phyloP scores from a whole-genome alignment of 2,888 invertebrate genomes.

The Tanytarsus gracilentus region DNA sequence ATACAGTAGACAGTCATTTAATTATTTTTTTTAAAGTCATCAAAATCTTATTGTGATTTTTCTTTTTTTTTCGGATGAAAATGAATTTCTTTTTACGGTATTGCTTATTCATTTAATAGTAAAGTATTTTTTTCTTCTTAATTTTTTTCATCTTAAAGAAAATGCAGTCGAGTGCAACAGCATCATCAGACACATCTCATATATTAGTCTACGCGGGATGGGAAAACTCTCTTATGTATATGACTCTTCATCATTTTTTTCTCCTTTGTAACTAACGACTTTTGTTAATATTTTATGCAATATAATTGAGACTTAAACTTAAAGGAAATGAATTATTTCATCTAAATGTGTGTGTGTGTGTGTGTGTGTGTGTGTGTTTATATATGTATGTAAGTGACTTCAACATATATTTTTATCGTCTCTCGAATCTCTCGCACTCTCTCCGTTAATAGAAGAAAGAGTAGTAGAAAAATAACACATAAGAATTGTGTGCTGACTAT shows the following conservation, averaged over 20 bases:
- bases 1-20: slow-evolving; percentile 5
- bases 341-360: too few species aligned
- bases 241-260: background rate
- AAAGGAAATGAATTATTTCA: background rate
- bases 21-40: background rate
- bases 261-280: background rate
- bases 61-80: slow-evolving; percentile 10
- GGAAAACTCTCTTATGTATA: slow-evolving; percentile 1
- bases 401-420: too few species aligned
- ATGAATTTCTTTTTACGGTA: slow-evolving; percentile 21
- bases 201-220: background rate
- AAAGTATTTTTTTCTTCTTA: slow-evolving; percentile 16
- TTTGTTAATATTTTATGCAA: background rate
- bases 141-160: slow-evolving; percentile 15
- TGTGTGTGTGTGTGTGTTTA: background rate
- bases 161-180: slow-evolving; percentile 27
- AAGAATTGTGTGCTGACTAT: slow-evolving; percentile 21
- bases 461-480: slow-evolving; percentile 12
- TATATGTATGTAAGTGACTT: background rate
- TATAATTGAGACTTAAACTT: background rate
- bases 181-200: background rate
- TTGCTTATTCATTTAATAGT: slow-evolving; percentile 27
- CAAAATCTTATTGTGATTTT: too few species aligned
- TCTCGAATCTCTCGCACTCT: background rate
- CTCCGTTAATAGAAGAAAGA: slow-evolving; percentile 9